Conservation (phyloP, 2,113 vertebrate species). For the Catharus minimus region DNA sequence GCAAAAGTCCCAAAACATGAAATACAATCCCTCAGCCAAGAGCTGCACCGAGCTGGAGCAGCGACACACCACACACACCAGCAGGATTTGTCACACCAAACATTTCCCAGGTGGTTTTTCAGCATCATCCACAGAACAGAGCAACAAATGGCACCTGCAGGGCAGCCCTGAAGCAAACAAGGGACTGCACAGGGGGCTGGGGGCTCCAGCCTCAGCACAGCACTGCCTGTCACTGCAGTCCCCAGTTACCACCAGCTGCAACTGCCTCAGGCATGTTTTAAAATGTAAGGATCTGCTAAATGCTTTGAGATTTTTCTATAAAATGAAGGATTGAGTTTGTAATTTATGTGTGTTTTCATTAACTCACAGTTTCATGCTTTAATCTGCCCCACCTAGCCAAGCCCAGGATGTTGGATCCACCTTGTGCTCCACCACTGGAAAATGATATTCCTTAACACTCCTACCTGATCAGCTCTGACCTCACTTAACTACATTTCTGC, state of each 20-base stretch:
- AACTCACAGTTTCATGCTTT: background rate
- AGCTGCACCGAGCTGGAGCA: background rate
- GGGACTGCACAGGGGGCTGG: background rate
- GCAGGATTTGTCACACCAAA: background rate
- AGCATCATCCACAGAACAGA: background rate
- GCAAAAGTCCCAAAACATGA: background rate
- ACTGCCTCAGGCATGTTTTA: background rate
- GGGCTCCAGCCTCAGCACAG: background rate
- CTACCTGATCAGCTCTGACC: background rate
- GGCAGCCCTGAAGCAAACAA: background rate
- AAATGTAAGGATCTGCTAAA: background rate
- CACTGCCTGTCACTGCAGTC: background rate
- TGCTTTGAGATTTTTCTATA: background rate
- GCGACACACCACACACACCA: accelerated
- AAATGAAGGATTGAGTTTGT: background rate
- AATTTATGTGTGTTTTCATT: background rate
- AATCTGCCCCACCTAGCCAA: background rate
- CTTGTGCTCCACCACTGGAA: background rate
- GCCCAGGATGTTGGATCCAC: background rate
- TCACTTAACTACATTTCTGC: background rate
- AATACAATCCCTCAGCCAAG: background rate
- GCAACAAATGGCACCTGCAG: background rate
- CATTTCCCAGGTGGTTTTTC: background rate
- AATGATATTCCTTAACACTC: background rate
- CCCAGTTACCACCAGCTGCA: background rate